Evolutionary conservation across 2,888 invertebrate genomes (phyloP), one percentile per base, ranked within the genome.

Genomic region (Ellobium chinense): DNA sequence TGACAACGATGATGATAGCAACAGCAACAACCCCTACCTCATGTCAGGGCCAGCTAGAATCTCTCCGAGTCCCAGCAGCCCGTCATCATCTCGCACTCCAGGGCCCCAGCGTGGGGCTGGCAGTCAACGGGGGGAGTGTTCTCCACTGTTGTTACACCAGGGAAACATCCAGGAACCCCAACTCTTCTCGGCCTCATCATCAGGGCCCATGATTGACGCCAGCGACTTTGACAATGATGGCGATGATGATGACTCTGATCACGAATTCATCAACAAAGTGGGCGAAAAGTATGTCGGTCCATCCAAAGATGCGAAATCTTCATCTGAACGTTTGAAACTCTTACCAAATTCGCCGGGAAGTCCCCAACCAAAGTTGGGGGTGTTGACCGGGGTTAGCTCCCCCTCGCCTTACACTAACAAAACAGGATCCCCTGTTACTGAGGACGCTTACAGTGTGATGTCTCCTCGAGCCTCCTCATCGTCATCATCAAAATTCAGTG

Each of bases 301-400:
- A 0, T 66, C 73, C 3, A 65, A 60, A 62, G 79, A 79, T 72
- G 79, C 72, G 7, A 63, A 65, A 60, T 63, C 56, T 18, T 54
- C 74, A 18, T 80, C 80, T 24, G 80, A 80, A 60, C 37, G 66
- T n/a, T 58, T 80, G 31, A 80, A 74, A 46, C 72, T 80, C 21
- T 68, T 80, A 18, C 58, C 80, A n/a, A 62, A 66, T 18, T 73
- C 66, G 34, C 58, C 76, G 31, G 62, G 24, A n/a, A 58, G 46
- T 27, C 60, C 34, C 24, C 36, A 60, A 27, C 36, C 37, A 2
- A 66, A 77, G 56, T 31, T 63, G 21, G 68, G 54, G n/a, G 21
- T 31, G 58, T 14, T 68, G 27, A 18, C 66, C 2, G 56, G 24
- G 9, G n/a, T n/a, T n/a, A n/a, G n/a, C n/a, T 29, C 36, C 21